A percentile compares a stretch with the other conserved stretches of the same genome.
phyloP scores from a whole-genome alignment of 1,140 invertebrate genomes.

The Brachionus plicatilis region DNA sequence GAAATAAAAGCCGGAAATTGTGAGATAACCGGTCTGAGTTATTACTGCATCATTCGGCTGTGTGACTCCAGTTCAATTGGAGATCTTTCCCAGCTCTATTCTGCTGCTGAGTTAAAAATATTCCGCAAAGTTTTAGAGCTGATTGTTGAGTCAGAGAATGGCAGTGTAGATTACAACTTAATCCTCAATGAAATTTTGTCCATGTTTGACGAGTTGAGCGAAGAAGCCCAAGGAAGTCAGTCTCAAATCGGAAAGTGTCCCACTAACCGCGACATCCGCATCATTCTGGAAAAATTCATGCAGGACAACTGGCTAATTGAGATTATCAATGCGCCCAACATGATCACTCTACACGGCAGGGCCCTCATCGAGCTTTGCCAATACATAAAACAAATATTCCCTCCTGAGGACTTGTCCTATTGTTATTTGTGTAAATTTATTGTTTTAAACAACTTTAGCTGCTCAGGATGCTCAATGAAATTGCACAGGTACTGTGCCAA shows the following conservation, averaged over 20 bases:
- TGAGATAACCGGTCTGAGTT: conserved; percentile 35
- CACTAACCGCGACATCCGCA: not conserved
- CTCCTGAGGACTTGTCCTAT: not conserved
- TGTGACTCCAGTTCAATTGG: conserved; percentile 19
- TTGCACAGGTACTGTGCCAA: conserved; percentile 32
- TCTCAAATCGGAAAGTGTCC: not conserved
- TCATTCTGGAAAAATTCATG: conserved; percentile 6
- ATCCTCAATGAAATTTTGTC: not conserved
- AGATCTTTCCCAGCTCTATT: not conserved
- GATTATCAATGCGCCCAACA: not conserved
- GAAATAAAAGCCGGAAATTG: conserved; percentile 36
- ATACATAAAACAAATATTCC: conserved; percentile 31
- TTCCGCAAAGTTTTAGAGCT: conserved; percentile 27
- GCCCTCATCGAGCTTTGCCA: conserved; percentile 4
- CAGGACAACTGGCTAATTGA: conserved; percentile 30
- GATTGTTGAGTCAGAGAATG: conserved; percentile 18
- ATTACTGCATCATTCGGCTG: not conserved
- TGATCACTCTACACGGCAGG: conserved; percentile 2
- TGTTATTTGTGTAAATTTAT: conserved; percentile 9
- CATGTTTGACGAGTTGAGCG: not conserved
- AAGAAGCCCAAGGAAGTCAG: not conserved
- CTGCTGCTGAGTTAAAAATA: not conserved
- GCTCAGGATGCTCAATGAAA: not conserved
- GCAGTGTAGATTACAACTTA: not conserved
- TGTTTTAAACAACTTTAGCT: not conserved